A percentile compares a stretch with the other conserved stretches of the same genome.
Evolutionary conservation across 2,888 invertebrate genomes (phyloP).

Genomic region (Tiliacea citrago): DNA sequence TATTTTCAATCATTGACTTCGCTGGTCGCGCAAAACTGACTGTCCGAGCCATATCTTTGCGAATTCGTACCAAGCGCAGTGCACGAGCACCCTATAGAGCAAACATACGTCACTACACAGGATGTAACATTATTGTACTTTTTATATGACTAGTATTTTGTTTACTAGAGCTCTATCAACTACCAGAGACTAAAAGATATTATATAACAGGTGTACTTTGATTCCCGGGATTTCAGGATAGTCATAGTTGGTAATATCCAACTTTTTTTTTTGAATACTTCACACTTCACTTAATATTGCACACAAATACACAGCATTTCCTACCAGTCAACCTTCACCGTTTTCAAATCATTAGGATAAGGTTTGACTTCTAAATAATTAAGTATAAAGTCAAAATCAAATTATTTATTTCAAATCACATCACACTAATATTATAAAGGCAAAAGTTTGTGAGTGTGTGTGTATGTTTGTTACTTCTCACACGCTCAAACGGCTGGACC

Average conservation of each 20-base stretch:
- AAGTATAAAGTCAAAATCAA: no score
- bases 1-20: not conserved
- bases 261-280: no score
- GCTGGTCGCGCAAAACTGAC: not conserved
- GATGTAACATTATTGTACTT: constrained; percentile 19
- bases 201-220: not conserved
- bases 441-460: no score
- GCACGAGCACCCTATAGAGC: not conserved
- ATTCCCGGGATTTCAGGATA: not conserved
- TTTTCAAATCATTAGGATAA: no score
- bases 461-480: no score
- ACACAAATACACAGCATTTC: no score
- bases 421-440: no score
- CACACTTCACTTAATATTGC: no score
- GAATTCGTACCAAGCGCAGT: constrained; percentile 6
- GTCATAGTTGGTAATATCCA: not conserved
- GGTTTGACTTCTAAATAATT: no score
- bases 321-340: no score
- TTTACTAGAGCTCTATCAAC: constrained; percentile 17
- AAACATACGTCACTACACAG: constrained; percentile 12
- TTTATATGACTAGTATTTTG: constrained; percentile 13
- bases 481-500: no score
- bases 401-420: no score
- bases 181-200: not conserved
- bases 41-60: not conserved